Evolutionary conservation across 2,888 invertebrate genomes (phyloP).

Genomic region (Podotricha telesiphe): DNA sequence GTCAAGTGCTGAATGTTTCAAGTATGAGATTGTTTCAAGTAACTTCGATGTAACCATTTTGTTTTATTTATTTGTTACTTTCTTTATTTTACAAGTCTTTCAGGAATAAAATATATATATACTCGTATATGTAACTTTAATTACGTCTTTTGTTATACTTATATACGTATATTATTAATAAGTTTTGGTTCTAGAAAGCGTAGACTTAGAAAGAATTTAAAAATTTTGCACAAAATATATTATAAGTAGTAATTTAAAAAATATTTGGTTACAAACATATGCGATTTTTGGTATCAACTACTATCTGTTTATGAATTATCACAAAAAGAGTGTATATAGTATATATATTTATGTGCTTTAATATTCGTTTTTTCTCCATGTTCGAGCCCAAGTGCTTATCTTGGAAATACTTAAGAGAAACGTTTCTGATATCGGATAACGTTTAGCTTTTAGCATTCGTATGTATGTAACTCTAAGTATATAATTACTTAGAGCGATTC

Average conservation of each 20-base stretch:
- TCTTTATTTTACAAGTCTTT: background rate
- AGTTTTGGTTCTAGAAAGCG: too few relatives aligned
- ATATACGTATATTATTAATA: too few relatives aligned
- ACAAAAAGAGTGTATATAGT: background rate
- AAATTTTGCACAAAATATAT: too few relatives aligned
- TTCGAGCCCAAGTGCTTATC: slow-evolving; percentile 10
- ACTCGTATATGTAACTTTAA: too few relatives aligned
- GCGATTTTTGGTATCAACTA: too few relatives aligned
- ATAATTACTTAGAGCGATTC: slow-evolving; percentile 29
- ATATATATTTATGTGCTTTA: background rate
- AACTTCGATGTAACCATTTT: background rate
- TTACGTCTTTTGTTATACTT: too few relatives aligned
- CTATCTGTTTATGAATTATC: too few relatives aligned
- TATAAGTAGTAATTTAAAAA: too few relatives aligned
- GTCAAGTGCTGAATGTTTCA: slow-evolving; percentile 69
- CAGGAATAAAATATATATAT: too few relatives aligned
- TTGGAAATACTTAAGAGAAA: slow-evolving; percentile 12
- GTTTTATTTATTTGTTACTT: background rate
- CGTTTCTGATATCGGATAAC: slow-evolving; percentile 40
- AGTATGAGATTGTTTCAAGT: slow-evolving; percentile 58
- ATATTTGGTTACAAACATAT: too few relatives aligned
- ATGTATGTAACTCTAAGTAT: slow-evolving; percentile 25
- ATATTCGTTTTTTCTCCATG: background rate
- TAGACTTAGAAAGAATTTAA: too few relatives aligned
- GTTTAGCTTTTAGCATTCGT: slow-evolving; percentile 39